Base-by-base conservation (phyloP, 1,140 invertebrate genomes). In the Plodia interpunctella region DNA sequence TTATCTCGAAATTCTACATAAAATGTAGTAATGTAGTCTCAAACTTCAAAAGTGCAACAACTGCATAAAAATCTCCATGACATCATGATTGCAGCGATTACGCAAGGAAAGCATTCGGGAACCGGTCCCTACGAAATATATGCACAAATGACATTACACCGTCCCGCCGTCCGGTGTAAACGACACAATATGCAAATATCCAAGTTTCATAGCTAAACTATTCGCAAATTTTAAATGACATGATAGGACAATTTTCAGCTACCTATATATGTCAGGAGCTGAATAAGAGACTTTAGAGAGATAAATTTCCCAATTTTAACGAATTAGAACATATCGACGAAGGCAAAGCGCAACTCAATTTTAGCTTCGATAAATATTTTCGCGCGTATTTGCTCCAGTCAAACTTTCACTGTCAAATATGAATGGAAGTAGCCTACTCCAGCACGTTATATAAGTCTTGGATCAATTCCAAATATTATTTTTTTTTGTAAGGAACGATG, bases 31-130 rank as follows among this genome's bases (percentile, higher is more conserved):
- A 35, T 35, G 2, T 35, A 35, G 3, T 35, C 1, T 3, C 4
- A 13, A 11, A 11, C n/a, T n/a, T n/a, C n/a, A n/a, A 10, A 35
- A 44, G 38, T 44, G 15, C 38, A 44, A 44, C 15, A 44, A 44
- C 13, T 15, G 15, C 13, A 44, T 44, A 15, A 44, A n/a, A 44
- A 44, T 44, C 38, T 4, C 13, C 5, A 44, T 44, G 38, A 44
- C 15, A 44, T 44, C 20, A 70, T 61, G 63, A 70, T 70, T 70
- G 68, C 65, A 63, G 53, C 53, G 55, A 38, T 70, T 70, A 70
- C 55, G 66, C 71, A 74, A 74, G 59, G 65, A 72, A 71, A 66
- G 64, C 66, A 51, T 61, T 32, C 55, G 62, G 18, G 56, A 61
- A 68, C 68, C 70, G 64, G 66, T 72, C 60, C 55, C 25, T 44